phyloP scores from a whole-genome alignment of 2,888 invertebrate genomes.

The Lithophane semibrunnea region DNA sequence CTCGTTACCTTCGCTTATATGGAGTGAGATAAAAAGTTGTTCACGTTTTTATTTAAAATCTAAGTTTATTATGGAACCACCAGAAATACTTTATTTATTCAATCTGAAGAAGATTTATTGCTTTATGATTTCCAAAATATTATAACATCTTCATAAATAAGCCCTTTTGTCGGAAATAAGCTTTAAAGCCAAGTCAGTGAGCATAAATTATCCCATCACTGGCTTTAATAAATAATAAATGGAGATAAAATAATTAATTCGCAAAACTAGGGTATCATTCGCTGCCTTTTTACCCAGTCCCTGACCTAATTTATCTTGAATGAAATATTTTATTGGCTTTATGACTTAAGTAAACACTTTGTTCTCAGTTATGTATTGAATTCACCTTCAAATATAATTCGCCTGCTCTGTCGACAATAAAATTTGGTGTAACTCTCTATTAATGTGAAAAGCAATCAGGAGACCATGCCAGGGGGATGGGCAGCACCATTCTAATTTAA shows the following conservation, averaged over 20 bases:
- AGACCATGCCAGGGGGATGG: constrained; percentile 23
- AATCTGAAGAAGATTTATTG: neutral
- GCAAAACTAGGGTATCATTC: constrained; percentile 32
- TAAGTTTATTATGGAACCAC: neutral
- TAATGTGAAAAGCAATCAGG: constrained; percentile 23
- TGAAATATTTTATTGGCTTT: constrained; percentile 9
- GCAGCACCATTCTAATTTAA: neutral
- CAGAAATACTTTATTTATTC: neutral
- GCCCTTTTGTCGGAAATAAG: neutral
- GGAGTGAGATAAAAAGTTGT: neutral
- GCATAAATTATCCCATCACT: constrained; percentile 14
- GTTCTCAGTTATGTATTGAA: neutral
- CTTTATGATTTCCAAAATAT: neutral
- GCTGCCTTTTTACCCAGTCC: constrained; percentile 2
- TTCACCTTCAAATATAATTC: neutral
- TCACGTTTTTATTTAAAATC: neutral
- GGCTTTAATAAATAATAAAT: constrained; percentile 36
- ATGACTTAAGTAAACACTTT: neutral
- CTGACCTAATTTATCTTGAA: constrained; percentile 38
- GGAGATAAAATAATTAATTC: constrained; percentile 38
- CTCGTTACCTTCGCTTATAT: constrained; percentile 2
- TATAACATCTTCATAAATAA: constrained; percentile 5
- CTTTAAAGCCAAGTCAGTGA: constrained; percentile 21
- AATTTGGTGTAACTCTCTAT: neutral
- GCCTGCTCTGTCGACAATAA: neutral